A percentile compares a stretch with the other conserved stretches of the same genome.
These are phyloP conservation scores for Tenthredo amoena DNA, from an alignment of 2,888 invertebrate genomes.

Conservation along the genomic window DNA sequence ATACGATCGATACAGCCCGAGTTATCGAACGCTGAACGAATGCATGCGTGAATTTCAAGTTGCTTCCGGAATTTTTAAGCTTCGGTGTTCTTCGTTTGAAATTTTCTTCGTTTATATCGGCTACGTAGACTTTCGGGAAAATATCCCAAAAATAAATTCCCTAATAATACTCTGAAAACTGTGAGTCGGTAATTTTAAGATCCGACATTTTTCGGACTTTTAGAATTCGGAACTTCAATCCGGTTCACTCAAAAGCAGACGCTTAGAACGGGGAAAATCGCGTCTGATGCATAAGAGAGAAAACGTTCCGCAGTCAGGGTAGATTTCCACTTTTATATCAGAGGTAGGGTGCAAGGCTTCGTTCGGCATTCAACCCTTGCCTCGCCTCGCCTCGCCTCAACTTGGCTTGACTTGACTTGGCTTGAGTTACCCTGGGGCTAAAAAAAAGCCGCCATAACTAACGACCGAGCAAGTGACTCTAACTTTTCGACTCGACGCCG, in stretches of 20 bases:
- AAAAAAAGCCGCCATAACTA: constrained; percentile 67
- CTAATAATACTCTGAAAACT: too few species aligned
- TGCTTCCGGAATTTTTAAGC: too few species aligned
- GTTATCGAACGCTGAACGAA: too few species aligned
- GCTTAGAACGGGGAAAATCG: constrained; percentile 50
- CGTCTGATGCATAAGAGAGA: constrained; percentile 39
- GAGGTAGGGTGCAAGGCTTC: background rate
- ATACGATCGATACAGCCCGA: too few species aligned
- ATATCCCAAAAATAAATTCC: too few species aligned
- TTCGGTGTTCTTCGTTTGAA: too few species aligned
- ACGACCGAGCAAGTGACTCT: constrained; percentile 69
- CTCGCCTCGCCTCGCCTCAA: background rate
- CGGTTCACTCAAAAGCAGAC: background rate
- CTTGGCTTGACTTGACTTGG: background rate
- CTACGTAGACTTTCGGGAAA: too few species aligned
- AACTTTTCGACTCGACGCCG: background rate
- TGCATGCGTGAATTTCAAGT: too few species aligned
- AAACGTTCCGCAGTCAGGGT: constrained; percentile 22
- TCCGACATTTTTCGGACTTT: too few species aligned
- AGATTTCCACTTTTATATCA: background rate
- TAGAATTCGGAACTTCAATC: background rate
- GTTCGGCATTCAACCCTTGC: constrained; percentile 18
- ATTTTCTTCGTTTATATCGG: too few species aligned
- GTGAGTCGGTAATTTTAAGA: too few species aligned
- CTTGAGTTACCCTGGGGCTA: background rate